Evolutionary conservation across 1,140 invertebrate species (phyloP).

Genomic region (Mactra quadrangularis): DNA sequence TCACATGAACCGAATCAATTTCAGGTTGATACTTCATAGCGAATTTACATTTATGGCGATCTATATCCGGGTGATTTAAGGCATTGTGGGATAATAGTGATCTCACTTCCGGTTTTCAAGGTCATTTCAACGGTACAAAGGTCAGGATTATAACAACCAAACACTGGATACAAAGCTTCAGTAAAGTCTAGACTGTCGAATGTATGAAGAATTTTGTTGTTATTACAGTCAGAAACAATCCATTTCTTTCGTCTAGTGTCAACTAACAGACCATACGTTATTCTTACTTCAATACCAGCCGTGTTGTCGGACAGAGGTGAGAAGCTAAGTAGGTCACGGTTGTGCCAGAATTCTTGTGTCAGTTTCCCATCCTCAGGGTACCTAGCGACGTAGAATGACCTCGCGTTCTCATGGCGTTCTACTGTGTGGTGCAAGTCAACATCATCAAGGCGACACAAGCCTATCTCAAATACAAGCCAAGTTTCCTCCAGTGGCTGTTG

Average conservation of each 20-base stretch:
- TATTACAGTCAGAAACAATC: constrained; percentile 65
- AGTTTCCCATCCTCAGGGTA: constrained; percentile 71
- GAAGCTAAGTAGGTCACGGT: constrained; percentile 65
- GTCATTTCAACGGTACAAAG: constrained; percentile 71
- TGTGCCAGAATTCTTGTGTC: constrained; percentile 72
- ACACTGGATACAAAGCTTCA: constrained; percentile 66
- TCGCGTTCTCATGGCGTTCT: constrained; percentile 68
- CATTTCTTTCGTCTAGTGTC: constrained; percentile 66
- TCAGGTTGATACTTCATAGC: no score
- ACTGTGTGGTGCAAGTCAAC: constrained; percentile 71
- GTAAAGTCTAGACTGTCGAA: constrained; percentile 66
- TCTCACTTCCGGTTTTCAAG: constrained; percentile 68
- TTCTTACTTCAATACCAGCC: constrained; percentile 61
- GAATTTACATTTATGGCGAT: constrained; percentile 16
- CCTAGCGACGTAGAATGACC: constrained; percentile 71
- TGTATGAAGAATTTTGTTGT: constrained; percentile 65
- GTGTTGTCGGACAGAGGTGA: constrained; percentile 66
- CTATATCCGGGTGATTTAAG: constrained; percentile 52
- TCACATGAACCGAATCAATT: no score
- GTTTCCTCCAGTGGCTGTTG: constrained; percentile 70
- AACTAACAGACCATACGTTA: constrained; percentile 67
- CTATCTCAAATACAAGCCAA: constrained; percentile 72
- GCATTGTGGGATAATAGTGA: constrained; percentile 66
- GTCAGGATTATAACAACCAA: constrained; percentile 71
- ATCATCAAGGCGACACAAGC: constrained; percentile 67